These are phyloP conservation scores for Ptychochromis oligacanthus DNA, from an alignment of 2,113 vertebrate species.

Conservation along the genomic window DNA sequence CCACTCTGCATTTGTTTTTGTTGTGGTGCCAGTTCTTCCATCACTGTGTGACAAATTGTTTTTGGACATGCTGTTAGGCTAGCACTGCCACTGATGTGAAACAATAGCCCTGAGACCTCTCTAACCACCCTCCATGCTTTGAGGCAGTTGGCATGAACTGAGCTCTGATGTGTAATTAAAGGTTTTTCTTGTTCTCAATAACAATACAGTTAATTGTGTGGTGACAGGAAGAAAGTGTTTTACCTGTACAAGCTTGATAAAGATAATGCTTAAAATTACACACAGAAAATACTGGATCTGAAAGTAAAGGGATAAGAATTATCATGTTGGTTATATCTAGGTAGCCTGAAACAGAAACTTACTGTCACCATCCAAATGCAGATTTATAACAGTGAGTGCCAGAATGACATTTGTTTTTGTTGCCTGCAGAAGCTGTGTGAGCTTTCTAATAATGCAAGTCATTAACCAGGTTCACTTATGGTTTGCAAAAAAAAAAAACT, in stretches of 20 bases:
- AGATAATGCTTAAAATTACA: neutral
- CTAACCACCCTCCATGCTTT: conserved; percentile 1
- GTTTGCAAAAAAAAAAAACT: neutral
- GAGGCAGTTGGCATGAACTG: conserved; percentile 13
- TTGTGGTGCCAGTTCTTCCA: conserved; percentile 17
- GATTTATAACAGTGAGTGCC: neutral
- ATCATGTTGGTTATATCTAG: neutral
- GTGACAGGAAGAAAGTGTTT: neutral
- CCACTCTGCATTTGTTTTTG: conserved; percentile 6
- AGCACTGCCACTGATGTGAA: conserved; percentile 1
- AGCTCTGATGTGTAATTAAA: conserved; percentile 32
- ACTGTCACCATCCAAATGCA: conserved; percentile 3
- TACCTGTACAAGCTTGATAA: neutral
- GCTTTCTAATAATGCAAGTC: conserved; percentile 4
- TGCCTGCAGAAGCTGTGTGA: neutral
- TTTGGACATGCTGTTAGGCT: conserved; percentile 2
- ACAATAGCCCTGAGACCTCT: neutral
- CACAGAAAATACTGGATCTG: neutral
- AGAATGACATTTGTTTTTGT: neutral
- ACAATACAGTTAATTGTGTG: neutral
- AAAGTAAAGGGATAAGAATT: neutral
- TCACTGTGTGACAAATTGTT: conserved; percentile 32
- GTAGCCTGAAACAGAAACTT: neutral
- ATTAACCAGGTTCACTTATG: conserved; percentile 2
- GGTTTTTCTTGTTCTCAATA: neutral